phyloP scores from a whole-genome alignment of 1,140 invertebrate species.

The Drosophila sulfurigaster region DNA sequence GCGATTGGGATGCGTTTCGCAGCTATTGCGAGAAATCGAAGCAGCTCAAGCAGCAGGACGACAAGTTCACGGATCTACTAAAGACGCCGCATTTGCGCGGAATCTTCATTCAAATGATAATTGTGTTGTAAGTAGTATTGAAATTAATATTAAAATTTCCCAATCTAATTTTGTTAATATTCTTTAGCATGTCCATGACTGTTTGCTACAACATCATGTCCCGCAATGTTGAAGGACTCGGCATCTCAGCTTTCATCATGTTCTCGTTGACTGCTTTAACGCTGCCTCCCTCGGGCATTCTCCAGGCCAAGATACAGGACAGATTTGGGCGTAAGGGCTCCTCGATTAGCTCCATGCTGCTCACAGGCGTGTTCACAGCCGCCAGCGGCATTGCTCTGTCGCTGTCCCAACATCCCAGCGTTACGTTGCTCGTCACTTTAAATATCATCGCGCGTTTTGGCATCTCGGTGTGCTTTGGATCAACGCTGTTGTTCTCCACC shows the following conservation, averaged over 20 bases:
- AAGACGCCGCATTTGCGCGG: conserved; percentile 51
- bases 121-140: neutral
- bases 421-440: conserved; percentile 50
- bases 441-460: conserved; percentile 86
- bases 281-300: conserved; percentile 86
- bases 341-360: conserved; percentile 85
- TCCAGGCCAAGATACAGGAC: conserved; percentile 86
- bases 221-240: conserved; percentile 86
- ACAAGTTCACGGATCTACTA: conserved; percentile 53
- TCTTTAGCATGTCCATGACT: conserved; percentile 86
- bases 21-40: conserved; percentile 50
- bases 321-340: conserved; percentile 86
- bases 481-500: conserved; percentile 87
- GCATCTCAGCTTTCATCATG: conserved; percentile 86
- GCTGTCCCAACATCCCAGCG: conserved; percentile 42
- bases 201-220: conserved; percentile 88
- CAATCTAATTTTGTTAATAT: neutral
- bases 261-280: conserved; percentile 86
- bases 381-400: conserved; percentile 54
- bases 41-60: conserved; percentile 58
- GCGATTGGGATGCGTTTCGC: conserved; percentile 84
- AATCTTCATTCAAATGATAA: neutral
- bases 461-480: conserved; percentile 87
- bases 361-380: conserved; percentile 63
- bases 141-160: neutral